Base-by-base conservation (phyloP, 2,888 invertebrate species). In the Drosophila anceps region DNA sequence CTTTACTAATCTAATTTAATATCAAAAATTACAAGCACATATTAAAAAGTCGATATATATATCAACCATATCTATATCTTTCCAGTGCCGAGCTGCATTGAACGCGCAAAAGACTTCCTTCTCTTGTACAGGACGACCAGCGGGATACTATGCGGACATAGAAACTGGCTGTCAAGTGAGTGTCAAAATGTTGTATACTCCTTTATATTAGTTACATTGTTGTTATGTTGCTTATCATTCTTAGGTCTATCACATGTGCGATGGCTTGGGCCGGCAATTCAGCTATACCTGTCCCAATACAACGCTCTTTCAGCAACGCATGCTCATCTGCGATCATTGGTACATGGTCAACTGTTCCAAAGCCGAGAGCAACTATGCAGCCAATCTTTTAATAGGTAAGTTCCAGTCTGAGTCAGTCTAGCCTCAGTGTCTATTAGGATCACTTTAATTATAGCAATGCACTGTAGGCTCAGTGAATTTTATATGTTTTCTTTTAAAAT, bases 231-330 rank as follows among this genome's bases (percentile, higher is more conserved):
- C 39, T 31, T 18, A 6, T n/a, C 6, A 18, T 2, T 2, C 29
- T 13, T 93, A 96, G 96, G 95, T 96, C 76, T 96, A 96, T 93
- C 96, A 96, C 93, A 96, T 96, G 96, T 96, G 96, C 91, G 96
- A 96, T 90, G 96, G 95, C 1, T 93, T 96, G 48, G 96, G 96
- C 0, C 93, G 96, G 0, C 96, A 96, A 93, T 96, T 96, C 93
- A 96, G 95, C 92, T 96, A 96, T 93, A 94, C 95, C 29, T 96
- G 96, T 83, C 96, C 96, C 31, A 96, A 96, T 93, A 96, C 96
- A 46, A 96, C 96, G 9, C 94, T 96, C 59, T 96, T 96, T 93
- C 96, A 96, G 91, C 96, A 96, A 92, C 93, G 96, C 53, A 96
- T 96, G 96, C 94, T 96, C 73, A 95, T 96, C 91, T 96, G 96